Evolutionary conservation across 1,140 invertebrate genomes (phyloP), one percentile per base, ranked within the genome.

Genomic region (Drosophila biarmipes): DNA sequence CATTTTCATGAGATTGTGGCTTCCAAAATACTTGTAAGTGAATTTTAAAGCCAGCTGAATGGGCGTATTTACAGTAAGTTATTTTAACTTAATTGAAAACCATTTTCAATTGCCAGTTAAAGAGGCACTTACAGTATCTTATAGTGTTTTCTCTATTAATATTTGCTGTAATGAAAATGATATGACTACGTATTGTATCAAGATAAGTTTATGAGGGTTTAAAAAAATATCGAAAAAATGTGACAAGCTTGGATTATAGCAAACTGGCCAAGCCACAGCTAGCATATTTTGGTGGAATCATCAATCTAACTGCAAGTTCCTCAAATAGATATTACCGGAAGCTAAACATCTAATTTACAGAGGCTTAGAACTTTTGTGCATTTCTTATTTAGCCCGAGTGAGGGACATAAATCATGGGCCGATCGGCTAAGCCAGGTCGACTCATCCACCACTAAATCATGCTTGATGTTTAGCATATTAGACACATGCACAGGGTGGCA

Each of bases 381-480:
- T 55, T 15, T 45, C 27, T 3, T 34, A 59, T 55, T 19, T 38
- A 34, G 34, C 4, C 21, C 21, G 12, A 27, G 15, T 15, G 12
- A 10, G 24, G 37, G 7, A 24, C 67, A 85, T 86, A 86, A 80
- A 73, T 86, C 67, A 78, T 80, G 59, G 61, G 46, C 31, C 51
- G 51, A 64, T 24, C 24, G 54, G 14, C 15, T 35, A 59, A 61
- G 46, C 24, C 31, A 43, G 34, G 49, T 52, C 29, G 46, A 29
- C 38, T 59, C 62, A 63, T 68, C 61, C 80, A 56, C 66, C 68
- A 71, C 74, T 89, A 82, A 86, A 82, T 86, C 84, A 74, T 34
- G 34, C 52, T 63, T 87, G 78, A 86, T 76, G 78, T 72, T 86
- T 82, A 86, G 78, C 82, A 86, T 86, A 86, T 86, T 86, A 82